These are phyloP conservation scores for Semnornis frantzii DNA, from an alignment of 2,113 vertebrate species.

Conservation along the genomic window DNA sequence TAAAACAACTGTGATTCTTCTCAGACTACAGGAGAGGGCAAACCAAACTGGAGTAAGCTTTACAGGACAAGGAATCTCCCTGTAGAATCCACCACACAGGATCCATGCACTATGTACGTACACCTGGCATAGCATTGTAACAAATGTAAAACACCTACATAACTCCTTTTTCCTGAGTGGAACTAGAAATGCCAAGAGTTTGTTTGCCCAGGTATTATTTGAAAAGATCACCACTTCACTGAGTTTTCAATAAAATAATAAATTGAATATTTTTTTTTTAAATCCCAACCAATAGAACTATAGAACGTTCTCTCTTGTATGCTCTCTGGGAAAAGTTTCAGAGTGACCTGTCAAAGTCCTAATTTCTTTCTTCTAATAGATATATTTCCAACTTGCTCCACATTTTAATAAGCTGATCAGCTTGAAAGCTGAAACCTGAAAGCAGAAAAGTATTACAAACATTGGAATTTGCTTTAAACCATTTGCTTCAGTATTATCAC, in stretches of 20 bases:
- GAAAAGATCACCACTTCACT: neutral
- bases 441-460: neutral
- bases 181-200: neutral
- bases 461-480: neutral
- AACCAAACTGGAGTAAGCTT: neutral
- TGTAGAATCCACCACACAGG: neutral
- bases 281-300: neutral
- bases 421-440: neutral
- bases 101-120: neutral
- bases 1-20: neutral
- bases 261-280: neutral
- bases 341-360: neutral
- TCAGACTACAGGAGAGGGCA: neutral
- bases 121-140: neutral
- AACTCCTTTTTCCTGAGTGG: neutral
- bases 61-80: neutral
- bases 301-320: neutral
- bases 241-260: neutral
- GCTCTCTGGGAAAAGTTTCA: conserved; percentile 7
- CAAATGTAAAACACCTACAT: neutral
- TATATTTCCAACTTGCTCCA: neutral
- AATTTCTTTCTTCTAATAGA: neutral
- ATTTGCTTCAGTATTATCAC: neutral
- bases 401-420: neutral
- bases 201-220: neutral